Conservation (phyloP, 1,140 invertebrate genomes). For the Sesamia nonagrioides region DNA sequence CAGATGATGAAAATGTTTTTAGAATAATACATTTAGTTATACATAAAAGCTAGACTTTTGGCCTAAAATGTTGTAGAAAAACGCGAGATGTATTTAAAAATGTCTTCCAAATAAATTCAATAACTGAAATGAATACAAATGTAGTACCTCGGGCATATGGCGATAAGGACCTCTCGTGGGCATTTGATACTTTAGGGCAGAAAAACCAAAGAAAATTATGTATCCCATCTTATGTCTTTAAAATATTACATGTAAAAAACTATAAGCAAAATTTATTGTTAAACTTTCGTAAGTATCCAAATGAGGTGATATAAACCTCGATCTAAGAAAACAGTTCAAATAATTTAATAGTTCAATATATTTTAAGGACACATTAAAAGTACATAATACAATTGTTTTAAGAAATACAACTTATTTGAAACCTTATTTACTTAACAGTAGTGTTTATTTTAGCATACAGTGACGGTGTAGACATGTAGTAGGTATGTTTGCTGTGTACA, state of each 20-base stretch:
- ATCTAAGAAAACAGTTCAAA: slow-evolving; percentile 37
- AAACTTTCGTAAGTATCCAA: no score
- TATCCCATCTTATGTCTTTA: no score
- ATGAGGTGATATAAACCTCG: neutral
- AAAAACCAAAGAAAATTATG: no score
- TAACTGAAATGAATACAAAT: no score
- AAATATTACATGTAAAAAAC: no score
- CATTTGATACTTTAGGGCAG: no score
- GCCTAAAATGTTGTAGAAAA: neutral
- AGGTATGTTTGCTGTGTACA: slow-evolving; percentile 14
- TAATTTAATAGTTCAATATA: slow-evolving; percentile 24
- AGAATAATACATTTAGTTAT: slow-evolving; percentile 2
- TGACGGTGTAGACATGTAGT: slow-evolving; percentile 3
- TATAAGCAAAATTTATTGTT: no score
- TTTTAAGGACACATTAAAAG: neutral
- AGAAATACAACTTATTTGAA: slow-evolving; percentile 28
- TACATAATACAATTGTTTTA: slow-evolving; percentile 11
- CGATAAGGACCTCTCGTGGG: no score
- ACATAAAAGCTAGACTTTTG: neutral
- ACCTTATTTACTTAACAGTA: slow-evolving; percentile 23
- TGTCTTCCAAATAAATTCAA: no score
- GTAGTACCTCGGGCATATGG: no score
- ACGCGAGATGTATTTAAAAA: neutral
- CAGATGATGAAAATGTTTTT: slow-evolving; percentile 59
- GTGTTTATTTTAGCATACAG: slow-evolving; percentile 14